Base-by-base conservation (phyloP, 2,113 vertebrate genomes). In the Chrysemys picta region DNA sequence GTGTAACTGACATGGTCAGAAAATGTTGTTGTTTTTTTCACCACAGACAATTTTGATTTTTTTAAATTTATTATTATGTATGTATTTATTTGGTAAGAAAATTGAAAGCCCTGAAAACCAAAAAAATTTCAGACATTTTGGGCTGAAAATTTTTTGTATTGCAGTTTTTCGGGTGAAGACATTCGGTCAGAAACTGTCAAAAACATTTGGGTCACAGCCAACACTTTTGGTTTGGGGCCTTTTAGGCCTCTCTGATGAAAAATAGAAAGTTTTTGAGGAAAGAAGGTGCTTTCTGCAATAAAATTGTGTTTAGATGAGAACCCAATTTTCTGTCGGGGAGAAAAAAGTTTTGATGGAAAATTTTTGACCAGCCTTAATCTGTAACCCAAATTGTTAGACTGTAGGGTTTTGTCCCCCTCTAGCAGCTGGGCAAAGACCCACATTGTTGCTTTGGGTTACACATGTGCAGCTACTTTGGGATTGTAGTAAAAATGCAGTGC, bases 1-100 rank as follows among this genome's bases (percentile, higher is more conserved):
- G 92, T 89, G 54, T 86, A 82, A 96, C 87, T 38, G 16, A 92
- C 24, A 72, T 95, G 94, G 87, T 88, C 91, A 56, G 85, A 92
- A 95, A 97, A 94, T 84, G 78, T 91, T 95, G 83, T n/a, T n/a
- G n/a, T 87, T 85, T 84, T 1, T 57, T 57, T 27, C 27, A 69
- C 69, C 56, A 6, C 0, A 17, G 2, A 59, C 6, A 8, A 2
- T 31, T 42, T 47, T 29, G 0, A 4, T 11, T 27, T 21, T 35
- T 65, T 16, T 65, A 4, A 5, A 65, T 59, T 6, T 59, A 59
- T 59, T 31, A 12, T 35, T 16, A 5, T 10, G n/a, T 50, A 21
- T 29, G 21, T 54, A 11, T 42, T 27, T 21, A 50, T 24, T 69
- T 79, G 42, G 2, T 8, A 80, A n/a, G 38, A 45, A 75, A 72